Conservation (phyloP, 2,113 vertebrate species). For the Hyaena hyaena region DNA sequence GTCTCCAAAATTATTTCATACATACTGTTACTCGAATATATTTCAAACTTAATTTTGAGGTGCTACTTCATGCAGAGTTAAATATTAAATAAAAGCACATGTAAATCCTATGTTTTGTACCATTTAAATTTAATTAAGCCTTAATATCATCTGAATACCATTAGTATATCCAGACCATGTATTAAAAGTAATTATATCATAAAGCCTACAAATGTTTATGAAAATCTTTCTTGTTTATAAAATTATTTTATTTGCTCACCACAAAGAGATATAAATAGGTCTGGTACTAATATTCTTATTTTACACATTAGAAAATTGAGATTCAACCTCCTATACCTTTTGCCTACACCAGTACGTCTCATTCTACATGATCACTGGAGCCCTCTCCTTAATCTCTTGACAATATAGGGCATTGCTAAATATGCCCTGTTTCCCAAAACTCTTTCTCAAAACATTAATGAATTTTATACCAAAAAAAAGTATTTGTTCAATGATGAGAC, state of each 20-base stretch:
- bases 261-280: neutral
- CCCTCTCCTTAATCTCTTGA: neutral
- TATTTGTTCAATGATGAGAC: neutral
- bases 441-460: neutral
- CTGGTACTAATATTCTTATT: neutral
- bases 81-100: neutral
- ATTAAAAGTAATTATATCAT: neutral
- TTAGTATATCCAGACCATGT: neutral
- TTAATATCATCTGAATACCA: neutral
- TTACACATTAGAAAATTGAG: neutral
- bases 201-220: neutral
- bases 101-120: neutral
- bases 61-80: neutral
- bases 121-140: slow-evolving; percentile 7
- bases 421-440: neutral
- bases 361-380: neutral
- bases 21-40: neutral
- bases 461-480: neutral
- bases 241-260: neutral
- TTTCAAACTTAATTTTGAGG: neutral
- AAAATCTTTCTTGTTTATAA: neutral
- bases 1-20: neutral
- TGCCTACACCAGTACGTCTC: neutral
- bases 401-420: neutral
- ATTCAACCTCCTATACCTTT: neutral